Evolutionary conservation across 2,113 vertebrate species (phyloP).

Genomic region (Chlamydotis undulata): DNA sequence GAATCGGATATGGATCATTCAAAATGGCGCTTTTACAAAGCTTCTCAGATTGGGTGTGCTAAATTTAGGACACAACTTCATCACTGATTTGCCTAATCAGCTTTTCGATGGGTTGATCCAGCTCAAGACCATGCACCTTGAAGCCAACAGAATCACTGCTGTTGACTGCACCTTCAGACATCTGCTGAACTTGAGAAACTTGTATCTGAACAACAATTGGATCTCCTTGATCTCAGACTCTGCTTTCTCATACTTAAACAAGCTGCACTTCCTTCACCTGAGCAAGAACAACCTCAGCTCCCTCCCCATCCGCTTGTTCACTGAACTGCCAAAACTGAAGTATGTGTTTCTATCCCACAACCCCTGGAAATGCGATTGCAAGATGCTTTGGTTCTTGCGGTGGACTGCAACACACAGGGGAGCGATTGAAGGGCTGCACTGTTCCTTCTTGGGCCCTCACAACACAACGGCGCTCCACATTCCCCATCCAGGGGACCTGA

Average conservation of each 20-base stretch:
- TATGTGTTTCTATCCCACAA: constrained; percentile 53
- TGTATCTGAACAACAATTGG: constrained; percentile 71
- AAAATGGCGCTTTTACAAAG: constrained; percentile 54
- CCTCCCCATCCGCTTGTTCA: background rate
- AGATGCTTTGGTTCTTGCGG: constrained; percentile 35
- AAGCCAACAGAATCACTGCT: constrained; percentile 62
- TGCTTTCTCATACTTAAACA: constrained; percentile 26
- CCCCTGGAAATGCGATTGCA: constrained; percentile 63
- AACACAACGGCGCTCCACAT: accelerated
- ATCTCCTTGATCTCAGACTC: constrained; percentile 26
- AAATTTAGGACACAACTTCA: constrained; percentile 72
- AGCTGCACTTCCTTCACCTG: constrained; percentile 67
- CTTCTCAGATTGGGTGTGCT: constrained; percentile 56
- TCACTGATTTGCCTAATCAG: constrained; percentile 72
- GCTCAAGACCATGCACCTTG: constrained; percentile 66
- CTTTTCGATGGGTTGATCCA: constrained; percentile 65
- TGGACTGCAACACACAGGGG: background rate
- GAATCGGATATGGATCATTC: constrained; percentile 72
- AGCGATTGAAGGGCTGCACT: constrained; percentile 7
- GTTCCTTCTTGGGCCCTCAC: background rate
- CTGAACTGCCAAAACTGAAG: background rate
- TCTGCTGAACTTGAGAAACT: constrained; percentile 50
- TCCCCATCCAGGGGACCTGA: accelerated
- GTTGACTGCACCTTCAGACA: constrained; percentile 51
- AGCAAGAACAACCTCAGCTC: constrained; percentile 66